These are phyloP conservation scores for Otus sunia DNA, from an alignment of 2,113 vertebrate species.

Conservation along the genomic window DNA sequence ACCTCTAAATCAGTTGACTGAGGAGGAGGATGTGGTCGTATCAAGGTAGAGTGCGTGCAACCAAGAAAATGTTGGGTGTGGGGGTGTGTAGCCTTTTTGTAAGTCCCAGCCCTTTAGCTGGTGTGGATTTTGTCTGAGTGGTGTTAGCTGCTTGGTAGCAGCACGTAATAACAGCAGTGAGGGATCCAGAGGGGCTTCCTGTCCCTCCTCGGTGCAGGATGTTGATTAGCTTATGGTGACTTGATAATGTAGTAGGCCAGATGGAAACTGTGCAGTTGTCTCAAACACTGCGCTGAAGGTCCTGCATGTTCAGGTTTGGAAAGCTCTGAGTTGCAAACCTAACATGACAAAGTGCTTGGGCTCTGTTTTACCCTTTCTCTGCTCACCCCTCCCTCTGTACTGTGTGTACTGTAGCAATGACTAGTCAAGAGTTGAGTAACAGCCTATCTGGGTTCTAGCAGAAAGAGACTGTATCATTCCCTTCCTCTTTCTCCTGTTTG, in stretches of 20 bases:
- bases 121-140: neutral
- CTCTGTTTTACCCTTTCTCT: neutral
- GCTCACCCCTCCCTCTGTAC: neutral
- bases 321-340: neutral
- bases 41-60: neutral
- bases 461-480: neutral
- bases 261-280: neutral
- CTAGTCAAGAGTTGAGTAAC: neutral
- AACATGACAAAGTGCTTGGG: neutral
- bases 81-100: accelerated
- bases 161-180: neutral
- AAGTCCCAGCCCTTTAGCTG: neutral
- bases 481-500: neutral
- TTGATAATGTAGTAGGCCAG: neutral
- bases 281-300: neutral
- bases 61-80: neutral
- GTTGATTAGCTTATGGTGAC: neutral
- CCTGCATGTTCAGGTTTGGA: neutral
- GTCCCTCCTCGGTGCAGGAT: neutral
- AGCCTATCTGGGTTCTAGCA: neutral
- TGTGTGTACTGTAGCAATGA: neutral
- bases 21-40: neutral
- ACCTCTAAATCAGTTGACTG: neutral
- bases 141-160: neutral
- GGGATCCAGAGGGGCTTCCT: neutral